Evolutionary conservation across 2,888 invertebrate species (phyloP), one percentile per base, ranked within the genome.

Genomic region (Taphrorychus bicolor): DNA sequence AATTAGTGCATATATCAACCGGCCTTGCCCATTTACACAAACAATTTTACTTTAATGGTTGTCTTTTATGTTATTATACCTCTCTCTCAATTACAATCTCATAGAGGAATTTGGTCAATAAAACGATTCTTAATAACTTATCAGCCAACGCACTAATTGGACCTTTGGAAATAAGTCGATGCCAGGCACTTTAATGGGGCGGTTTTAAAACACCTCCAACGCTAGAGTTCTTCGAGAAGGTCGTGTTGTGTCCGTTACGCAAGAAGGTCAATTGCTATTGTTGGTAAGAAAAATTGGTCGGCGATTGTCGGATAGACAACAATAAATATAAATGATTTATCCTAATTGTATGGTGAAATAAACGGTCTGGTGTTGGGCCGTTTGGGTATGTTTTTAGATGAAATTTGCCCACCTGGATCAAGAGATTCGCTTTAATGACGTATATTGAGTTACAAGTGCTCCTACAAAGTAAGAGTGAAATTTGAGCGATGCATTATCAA

Each of bases 181-280:
- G n/a, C n/a, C n/a, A n/a, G 11, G 11, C 11, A 32, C 11, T 32
- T 32, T 32, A 32, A 11, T 9, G 32, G 32, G 32, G 32, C 32
- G 32, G 7, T 32, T 11, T 11, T 32, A 32, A 32, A 32, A 11
- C 32, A 32, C 32, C 32, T 32, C 32, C 32, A 32, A 32, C 32
- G 32, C 32, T 9, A 32, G 9, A 32, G 11, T 32, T 9, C 11
- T 32, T 7, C 11, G 32, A 32, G 32, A 32, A 32, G 32, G 32
- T 32, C 32, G 11, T 11, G 11, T 32, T 7, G 32, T 32, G 32
- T 45, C 45, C 16, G 45, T 45, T 45, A 17, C 5, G 45, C 45
- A 45, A 45, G 45, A 45, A 45, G 45, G 45, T 45, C 45, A 17
- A 45, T 45, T 45, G 14, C 17, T 45, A 45, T 45, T 45, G 17